Evolutionary conservation across 2,888 invertebrate species (phyloP), one percentile per base, ranked within the genome.

Genomic region (Graphium colonna): DNA sequence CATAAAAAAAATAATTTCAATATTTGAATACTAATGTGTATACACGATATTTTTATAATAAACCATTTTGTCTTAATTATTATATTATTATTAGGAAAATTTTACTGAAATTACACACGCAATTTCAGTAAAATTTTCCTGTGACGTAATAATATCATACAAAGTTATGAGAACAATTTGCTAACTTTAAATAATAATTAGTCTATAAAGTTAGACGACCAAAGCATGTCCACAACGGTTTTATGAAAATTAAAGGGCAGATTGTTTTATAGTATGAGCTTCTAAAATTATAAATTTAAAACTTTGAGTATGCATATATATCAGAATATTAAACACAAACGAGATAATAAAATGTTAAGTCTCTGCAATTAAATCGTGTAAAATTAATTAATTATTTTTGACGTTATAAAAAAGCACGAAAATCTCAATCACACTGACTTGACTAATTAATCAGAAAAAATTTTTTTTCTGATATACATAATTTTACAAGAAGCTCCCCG

Each of bases 161-260:
- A 38, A 52, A 47, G 42, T 52, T 52, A 46, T 36, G 42, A 42
- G 18, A 42, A 26, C 52, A 47, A 47, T 52, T 38, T 47, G 21
- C 36, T 4, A 52, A 52, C 40, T 43, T 52, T 52, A 48, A 38
- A 52, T 48, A 52, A 47, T 52, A 52, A 52, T 52, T 52, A 52
- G 48, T 47, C 36, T 52, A 48, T 43, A 17, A 48, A 52, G 47
- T 52, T 52, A 40, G 41, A 26, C 48, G 36, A 28, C 13, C 43
- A 43, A 48, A 52, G 47, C 42, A 26, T 42, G 26, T 47, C 36
- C 10, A 42, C 13, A n/a, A 40, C 21, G 46, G 40, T 46, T 52
- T 52, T 17, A 36, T 52, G 47, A 47, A 52, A 47, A 47, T 47
- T 47, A 42, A 31, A 46, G 26, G 26, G 21, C 26, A 51, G 26